Percentiles rank a stretch among this genome's conserved stretches.
phyloP scores from a whole-genome alignment of 2,797 vertebrate species.

The Sebastes taczanowskii region DNA sequence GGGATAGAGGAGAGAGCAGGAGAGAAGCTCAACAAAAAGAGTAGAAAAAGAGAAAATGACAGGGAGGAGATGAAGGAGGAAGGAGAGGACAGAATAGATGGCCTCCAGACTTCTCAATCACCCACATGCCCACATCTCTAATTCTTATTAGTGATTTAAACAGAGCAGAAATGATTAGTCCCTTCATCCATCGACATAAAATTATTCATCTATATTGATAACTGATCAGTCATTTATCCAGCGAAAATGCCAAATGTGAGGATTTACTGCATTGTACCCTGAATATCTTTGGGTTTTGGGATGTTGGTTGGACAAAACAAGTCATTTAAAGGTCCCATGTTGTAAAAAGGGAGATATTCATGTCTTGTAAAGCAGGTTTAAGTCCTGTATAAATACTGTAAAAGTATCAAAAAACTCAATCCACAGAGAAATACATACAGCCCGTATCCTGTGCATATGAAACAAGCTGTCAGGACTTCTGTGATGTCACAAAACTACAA shows the following conservation, averaged over 20 bases:
- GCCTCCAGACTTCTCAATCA: background rate
- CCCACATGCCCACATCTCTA: background rate
- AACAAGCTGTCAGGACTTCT: too few species aligned
- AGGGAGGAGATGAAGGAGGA: background rate
- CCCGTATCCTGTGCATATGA: too few species aligned
- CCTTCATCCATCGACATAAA: background rate
- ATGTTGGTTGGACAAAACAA: background rate
- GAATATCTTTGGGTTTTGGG: background rate
- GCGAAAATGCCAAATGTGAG: background rate
- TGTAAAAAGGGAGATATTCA: too few species aligned
- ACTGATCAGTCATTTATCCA: background rate
- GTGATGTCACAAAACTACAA: too few species aligned
- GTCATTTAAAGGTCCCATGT: too few species aligned
- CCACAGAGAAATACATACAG: too few species aligned
- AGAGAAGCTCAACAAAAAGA: constrained; percentile 7
- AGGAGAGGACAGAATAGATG: background rate
- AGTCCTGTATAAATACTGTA: too few species aligned
- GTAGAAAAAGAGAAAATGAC: background rate
- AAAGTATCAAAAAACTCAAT: too few species aligned
- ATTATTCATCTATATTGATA: background rate
- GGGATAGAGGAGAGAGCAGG: background rate
- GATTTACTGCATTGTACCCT: background rate
- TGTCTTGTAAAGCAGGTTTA: too few species aligned
- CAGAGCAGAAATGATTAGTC: background rate
- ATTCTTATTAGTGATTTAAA: background rate